Evolutionary conservation across 2,113 vertebrate genomes (phyloP), one percentile per base, ranked within the genome.

Genomic region (Condylura cristata): DNA sequence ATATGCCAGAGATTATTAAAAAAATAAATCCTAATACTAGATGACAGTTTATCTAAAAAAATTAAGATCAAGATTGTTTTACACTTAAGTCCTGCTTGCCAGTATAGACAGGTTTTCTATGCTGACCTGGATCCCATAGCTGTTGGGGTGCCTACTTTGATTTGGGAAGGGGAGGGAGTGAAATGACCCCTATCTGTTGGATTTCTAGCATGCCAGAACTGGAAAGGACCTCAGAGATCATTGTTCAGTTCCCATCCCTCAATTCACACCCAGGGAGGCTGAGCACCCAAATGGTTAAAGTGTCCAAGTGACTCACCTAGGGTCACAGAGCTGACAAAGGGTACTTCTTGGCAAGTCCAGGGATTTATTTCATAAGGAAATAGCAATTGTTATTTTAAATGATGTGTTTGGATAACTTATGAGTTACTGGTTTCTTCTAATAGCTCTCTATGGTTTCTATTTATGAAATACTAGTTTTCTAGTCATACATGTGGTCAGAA

Each of bases 321-420:
- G 28, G 74, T 90, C 61, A 89, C 18, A 66, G 48, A 61, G 20
- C 63, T 63, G 30, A 80, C 24, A 80, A 16, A 18, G 34, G 41
- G 44, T 44, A 34, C 58, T 74, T 63, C 34, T 0, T 17, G 22
- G 34, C 17, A 81, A 65, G 46, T 75, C 51, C 66, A 66, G 32
- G 53, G 32, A 86, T 61, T 26, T 20, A 2, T 37, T 74, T 93
- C 80, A 74, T 83, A 79, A 79, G 65, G 76, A 96, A 80, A 63
- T 22, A 78, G 53, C 79, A 71, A 83, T 3, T 22, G 2, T 63
- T 86, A 60, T 46, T 86, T 95, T n/a, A 83, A 84, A 66, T 71
- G 60, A 79, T 24, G 18, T 60, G 32, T 86, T 94, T 90, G 61
- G 81, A 48, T 90, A 58, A 80, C 34, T 20, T 65, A 6, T 53